A percentile compares a stretch with the other conserved stretches of the same genome.
Conservation (phyloP, 2,797 vertebrate genomes). For the Sarcoramphus papa region DNA sequence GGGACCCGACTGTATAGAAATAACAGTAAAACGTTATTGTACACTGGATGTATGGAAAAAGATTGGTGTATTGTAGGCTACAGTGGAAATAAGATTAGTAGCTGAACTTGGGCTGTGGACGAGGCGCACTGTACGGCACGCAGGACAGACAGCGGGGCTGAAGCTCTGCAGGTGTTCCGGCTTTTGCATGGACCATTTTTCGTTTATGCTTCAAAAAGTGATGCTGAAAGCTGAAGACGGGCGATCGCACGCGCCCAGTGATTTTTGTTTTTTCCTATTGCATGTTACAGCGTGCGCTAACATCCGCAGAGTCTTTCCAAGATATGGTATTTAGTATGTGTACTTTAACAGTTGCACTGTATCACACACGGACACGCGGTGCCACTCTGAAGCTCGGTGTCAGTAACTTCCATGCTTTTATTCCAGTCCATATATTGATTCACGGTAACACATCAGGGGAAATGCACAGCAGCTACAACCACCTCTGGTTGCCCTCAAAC, state of each 20-base stretch:
- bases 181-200: not conserved
- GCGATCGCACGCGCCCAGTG: rapidly evolving
- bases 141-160: not conserved
- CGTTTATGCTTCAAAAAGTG: not conserved
- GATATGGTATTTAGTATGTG: not conserved
- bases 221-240: not conserved
- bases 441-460: not conserved
- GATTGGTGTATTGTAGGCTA: rapidly evolving
- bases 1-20: not conserved
- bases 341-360: not conserved
- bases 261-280: too few species aligned
- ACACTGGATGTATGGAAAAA: rapidly evolving
- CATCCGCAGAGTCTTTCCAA: not conserved
- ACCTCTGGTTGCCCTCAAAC: not conserved
- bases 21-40: rapidly evolving
- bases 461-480: not conserved
- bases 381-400: not conserved
- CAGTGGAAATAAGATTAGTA: not conserved
- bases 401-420: not conserved
- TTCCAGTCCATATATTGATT: not conserved
- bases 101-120: not conserved
- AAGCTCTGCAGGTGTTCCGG: not conserved
- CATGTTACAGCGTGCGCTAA: rapidly evolving
- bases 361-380: not conserved
- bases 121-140: rapidly evolving